Percentiles rank a stretch among this genome's conserved stretches.
Conservation (phyloP, 2,113 vertebrate species). For the Datnioides undecimradiatus region DNA sequence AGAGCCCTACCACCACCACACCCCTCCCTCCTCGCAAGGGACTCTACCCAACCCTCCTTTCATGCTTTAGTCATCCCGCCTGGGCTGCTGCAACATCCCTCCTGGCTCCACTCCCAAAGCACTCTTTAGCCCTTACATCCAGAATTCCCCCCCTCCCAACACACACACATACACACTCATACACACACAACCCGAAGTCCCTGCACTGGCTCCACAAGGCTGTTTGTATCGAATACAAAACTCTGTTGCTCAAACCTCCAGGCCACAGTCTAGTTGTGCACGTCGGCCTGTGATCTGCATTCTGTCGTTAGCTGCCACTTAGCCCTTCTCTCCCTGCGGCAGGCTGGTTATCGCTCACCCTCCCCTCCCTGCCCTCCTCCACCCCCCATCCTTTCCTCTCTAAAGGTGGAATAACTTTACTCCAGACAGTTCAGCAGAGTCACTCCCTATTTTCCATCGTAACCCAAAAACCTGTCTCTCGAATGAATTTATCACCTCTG, state of each 20-base stretch:
- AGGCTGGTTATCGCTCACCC: constrained; percentile 47
- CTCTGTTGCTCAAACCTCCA: constrained; percentile 41
- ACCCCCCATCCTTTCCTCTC: neutral
- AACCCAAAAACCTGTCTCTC: constrained; percentile 11
- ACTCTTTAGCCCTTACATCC: constrained; percentile 59
- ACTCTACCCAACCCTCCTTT: constrained; percentile 63
- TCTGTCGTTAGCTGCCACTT: constrained; percentile 72
- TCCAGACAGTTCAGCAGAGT: constrained; percentile 43
- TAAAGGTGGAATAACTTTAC: constrained; percentile 54
- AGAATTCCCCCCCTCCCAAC: constrained; percentile 17
- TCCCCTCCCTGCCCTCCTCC: neutral
- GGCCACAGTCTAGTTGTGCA: constrained; percentile 41
- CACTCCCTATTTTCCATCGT: constrained; percentile 29
- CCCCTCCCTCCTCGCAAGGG: constrained; percentile 25
- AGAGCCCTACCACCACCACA: constrained; percentile 2
- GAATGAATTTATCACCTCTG: constrained; percentile 27
- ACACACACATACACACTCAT: constrained; percentile 26
- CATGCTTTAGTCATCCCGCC: constrained; percentile 69
- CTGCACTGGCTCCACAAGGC: constrained; percentile 40
- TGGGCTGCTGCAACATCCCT: constrained; percentile 70
- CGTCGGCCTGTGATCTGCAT: constrained; percentile 70
- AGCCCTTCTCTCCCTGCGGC: constrained; percentile 64
- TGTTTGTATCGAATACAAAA: constrained; percentile 62
- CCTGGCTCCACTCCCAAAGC: constrained; percentile 69
- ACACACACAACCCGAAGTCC: constrained; percentile 25